A percentile compares a stretch with the other conserved stretches of the same genome.
These are phyloP conservation scores for Peromyscus aztecus DNA, from an alignment of 2,797 vertebrate species.

Conservation along the genomic window DNA sequence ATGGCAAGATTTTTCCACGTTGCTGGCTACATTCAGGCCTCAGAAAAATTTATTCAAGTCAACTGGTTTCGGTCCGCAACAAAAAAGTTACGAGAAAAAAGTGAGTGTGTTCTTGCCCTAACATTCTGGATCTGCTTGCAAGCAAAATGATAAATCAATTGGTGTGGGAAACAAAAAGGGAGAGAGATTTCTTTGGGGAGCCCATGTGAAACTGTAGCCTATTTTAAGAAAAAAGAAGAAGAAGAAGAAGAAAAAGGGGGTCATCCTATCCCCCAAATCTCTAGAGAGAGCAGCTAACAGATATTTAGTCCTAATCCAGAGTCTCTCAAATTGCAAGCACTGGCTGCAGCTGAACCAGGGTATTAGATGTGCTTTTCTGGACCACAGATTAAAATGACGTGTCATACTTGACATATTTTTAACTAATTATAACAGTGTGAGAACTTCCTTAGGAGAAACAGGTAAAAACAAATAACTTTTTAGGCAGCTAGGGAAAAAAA, in stretches of 20 bases:
- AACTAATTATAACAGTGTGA: slow-evolving; percentile 33
- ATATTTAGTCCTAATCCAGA: slow-evolving; percentile 86
- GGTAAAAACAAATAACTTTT: slow-evolving; percentile 50
- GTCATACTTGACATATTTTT: slow-evolving; percentile 66
- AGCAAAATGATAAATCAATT: slow-evolving; percentile 95
- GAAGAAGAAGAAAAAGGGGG: slow-evolving; percentile 75
- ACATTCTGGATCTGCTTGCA: slow-evolving; percentile 93
- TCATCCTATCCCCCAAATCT: slow-evolving; percentile 89
- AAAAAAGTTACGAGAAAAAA: slow-evolving; percentile 94
- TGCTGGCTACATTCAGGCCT: slow-evolving; percentile 99
- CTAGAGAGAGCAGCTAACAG: slow-evolving; percentile 87
- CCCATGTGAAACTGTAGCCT: slow-evolving; percentile 92
- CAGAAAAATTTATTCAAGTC: slow-evolving; percentile 96
- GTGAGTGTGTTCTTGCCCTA: slow-evolving; percentile 93
- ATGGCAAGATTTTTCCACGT: slow-evolving; percentile 99
- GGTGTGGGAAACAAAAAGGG: slow-evolving; percentile 92
- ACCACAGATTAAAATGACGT: slow-evolving; percentile 65
- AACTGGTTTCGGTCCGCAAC: slow-evolving; percentile 94
- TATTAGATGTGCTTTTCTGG: slow-evolving; percentile 72
- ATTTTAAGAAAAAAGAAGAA: slow-evolving; percentile 76
- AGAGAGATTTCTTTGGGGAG: slow-evolving; percentile 90
- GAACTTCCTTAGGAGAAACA: not conserved
- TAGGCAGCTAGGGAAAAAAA: not conserved
- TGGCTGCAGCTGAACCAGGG: slow-evolving; percentile 80
- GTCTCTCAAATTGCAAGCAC: slow-evolving; percentile 83